Base-by-base conservation (phyloP, 2,888 invertebrate species). In the Campopleginae sp. region DNA sequence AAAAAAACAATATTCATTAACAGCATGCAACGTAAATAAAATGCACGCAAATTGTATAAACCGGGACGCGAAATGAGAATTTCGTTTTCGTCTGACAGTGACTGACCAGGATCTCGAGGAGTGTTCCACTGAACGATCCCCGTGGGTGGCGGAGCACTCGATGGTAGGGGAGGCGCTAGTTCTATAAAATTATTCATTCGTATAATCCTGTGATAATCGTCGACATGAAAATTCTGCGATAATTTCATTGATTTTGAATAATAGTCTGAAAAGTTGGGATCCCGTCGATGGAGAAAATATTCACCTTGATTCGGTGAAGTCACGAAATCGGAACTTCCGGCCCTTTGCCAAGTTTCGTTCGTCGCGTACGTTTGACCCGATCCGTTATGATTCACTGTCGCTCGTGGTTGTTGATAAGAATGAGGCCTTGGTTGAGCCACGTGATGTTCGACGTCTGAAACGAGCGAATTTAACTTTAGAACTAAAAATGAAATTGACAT, bases 91-190 rank as follows among this genome's bases (percentile, higher is more conserved):
- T 85, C 80, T 79, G 78, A 63, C 82, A 88, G 87, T 86, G 89
- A 93, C 92, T 92, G 89, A 92, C 93, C 93, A 86, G 92, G 90
- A 90, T 93, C 92, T 86, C 91, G 92, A 86, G 91, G 88, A 86
- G 88, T 91, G 88, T 90, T 91, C 92, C 92, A 92, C 74, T 93
- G 92, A 86, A 89, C 88, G 88, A 89, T 91, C 90, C 91, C 92
- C 85, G 92, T 90, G 84, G 93, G 94, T 85, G 95, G 95, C 86
- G 95, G 95, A 87, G 95, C 95, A 86, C 94, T 94, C 90, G 94
- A 94, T 90, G 95, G 95, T 91, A 95, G 93, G 85, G 95, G 95
- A 89, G 95, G 95, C 89, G 95, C 95, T 92, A 94, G 94, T 94
- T 95, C 95, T 94, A 94, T 93, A 94, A 92, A 91, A 92, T 87